Conservation (phyloP, 2,797 vertebrate species). For the Gallinago solitaria region DNA sequence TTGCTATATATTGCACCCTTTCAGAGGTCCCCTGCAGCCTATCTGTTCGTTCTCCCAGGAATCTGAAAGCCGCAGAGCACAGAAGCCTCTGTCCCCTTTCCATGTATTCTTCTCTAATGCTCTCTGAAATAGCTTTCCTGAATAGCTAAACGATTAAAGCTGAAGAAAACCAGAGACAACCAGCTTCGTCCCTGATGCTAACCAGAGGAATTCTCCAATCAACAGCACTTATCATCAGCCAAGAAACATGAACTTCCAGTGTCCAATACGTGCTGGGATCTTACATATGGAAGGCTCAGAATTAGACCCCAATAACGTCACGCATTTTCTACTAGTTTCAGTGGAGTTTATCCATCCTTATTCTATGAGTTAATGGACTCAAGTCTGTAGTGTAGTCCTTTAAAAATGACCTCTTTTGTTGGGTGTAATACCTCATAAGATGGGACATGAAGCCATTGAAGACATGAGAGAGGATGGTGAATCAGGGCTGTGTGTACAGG, state of each 20-base stretch:
- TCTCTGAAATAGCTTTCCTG: neutral
- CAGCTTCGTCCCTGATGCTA: neutral
- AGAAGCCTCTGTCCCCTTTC: neutral
- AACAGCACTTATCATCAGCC: neutral
- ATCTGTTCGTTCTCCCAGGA: neutral
- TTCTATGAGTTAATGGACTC: neutral
- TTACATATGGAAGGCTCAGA: neutral
- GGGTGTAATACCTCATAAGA: neutral
- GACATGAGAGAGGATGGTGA: neutral
- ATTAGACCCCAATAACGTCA: neutral
- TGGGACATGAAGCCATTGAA: neutral
- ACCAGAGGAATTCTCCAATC: conserved; percentile 4
- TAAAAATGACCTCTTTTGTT: neutral
- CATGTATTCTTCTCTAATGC: neutral
- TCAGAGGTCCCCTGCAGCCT: neutral
- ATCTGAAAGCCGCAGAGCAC: neutral
- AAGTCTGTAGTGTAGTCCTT: neutral
- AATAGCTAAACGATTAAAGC: conserved; percentile 11
- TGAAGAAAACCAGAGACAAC: conserved; percentile 47
- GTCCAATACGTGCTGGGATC: neutral
- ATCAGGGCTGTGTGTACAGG: neutral
- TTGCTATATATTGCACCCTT: neutral
- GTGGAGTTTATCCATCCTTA: neutral
- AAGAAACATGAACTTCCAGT: neutral
- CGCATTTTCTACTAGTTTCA: neutral